Evolutionary conservation across 2,797 vertebrate species (phyloP).

Genomic region (Crypturellus tataupa): DNA sequence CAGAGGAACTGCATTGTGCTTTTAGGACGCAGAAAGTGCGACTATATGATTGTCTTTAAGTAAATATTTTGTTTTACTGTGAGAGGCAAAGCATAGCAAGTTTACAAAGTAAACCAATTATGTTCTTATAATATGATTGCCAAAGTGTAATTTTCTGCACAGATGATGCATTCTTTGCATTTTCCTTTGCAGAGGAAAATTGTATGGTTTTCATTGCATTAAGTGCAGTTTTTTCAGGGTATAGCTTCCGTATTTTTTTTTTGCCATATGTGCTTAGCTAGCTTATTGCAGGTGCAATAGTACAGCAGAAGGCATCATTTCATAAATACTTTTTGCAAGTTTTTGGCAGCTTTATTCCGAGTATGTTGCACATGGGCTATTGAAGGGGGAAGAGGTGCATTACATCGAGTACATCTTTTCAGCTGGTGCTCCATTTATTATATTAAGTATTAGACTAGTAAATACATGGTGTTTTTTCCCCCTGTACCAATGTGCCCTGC

Average conservation of each 20-base stretch:
- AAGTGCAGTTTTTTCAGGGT: not conserved
- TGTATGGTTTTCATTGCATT: not conserved
- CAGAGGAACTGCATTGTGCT: conserved; percentile 46
- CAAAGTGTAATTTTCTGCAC: conserved; percentile 32
- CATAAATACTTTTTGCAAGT: not conserved
- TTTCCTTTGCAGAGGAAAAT: not conserved
- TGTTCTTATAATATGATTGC: conserved; percentile 68
- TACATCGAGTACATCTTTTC: not conserved
- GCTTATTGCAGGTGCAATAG: not conserved
- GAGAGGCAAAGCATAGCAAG: conserved; percentile 64
- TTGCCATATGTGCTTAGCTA: not conserved
- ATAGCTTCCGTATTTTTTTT: not conserved
- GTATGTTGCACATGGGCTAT: not conserved
- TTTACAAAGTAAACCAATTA: conserved; percentile 74
- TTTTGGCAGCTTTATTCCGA: not conserved
- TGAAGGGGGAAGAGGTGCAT: not conserved
- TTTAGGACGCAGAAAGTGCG: not conserved
- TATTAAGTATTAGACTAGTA: not conserved
- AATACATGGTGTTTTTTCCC: not conserved
- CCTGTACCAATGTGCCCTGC: not conserved
- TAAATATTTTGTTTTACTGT: conserved; percentile 59
- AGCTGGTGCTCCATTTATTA: not conserved
- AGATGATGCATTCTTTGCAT: not conserved
- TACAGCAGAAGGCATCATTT: not conserved
- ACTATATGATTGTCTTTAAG: conserved; percentile 50